Conservation (phyloP, 2,797 vertebrate species). For the Chiloscyllium punctatum region DNA sequence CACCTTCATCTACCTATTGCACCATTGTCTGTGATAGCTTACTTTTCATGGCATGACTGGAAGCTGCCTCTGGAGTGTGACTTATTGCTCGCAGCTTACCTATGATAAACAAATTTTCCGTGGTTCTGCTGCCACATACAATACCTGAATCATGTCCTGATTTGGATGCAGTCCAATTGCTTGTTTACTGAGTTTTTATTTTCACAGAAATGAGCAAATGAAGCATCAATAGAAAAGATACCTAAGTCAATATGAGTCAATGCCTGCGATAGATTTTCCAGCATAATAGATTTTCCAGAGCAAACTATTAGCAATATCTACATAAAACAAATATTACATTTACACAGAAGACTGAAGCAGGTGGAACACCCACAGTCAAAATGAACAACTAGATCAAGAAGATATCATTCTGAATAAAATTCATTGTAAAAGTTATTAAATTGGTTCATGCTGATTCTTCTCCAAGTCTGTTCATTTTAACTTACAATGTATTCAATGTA, state of each 20-base stretch:
- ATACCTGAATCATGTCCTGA: not conserved
- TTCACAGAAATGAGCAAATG: not conserved
- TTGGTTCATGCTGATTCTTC: not conserved
- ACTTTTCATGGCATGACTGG: not conserved
- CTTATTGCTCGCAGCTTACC: not conserved
- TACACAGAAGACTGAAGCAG: not conserved
- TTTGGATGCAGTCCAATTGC: not conserved
- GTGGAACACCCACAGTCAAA: not conserved
- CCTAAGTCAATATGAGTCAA: not conserved
- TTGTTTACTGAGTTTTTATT: not conserved
- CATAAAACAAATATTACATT: slow-evolving; percentile 10
- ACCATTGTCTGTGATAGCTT: not conserved
- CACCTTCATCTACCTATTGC: not conserved
- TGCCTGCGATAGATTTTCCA: not conserved
- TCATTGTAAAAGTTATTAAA: not conserved
- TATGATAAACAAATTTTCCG: not conserved
- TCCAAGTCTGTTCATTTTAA: not conserved
- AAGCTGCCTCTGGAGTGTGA: not conserved
- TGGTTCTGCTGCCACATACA: not conserved
- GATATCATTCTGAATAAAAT: not conserved
- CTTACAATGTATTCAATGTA: not conserved
- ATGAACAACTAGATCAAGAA: not conserved
- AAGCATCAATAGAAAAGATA: not conserved
- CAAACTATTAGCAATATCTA: not conserved
- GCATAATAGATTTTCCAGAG: not conserved